A percentile compares a stretch with the other conserved stretches of the same genome.
Evolutionary conservation across 1,140 invertebrate species (phyloP).

Genomic region (Drosophila sechellia): DNA sequence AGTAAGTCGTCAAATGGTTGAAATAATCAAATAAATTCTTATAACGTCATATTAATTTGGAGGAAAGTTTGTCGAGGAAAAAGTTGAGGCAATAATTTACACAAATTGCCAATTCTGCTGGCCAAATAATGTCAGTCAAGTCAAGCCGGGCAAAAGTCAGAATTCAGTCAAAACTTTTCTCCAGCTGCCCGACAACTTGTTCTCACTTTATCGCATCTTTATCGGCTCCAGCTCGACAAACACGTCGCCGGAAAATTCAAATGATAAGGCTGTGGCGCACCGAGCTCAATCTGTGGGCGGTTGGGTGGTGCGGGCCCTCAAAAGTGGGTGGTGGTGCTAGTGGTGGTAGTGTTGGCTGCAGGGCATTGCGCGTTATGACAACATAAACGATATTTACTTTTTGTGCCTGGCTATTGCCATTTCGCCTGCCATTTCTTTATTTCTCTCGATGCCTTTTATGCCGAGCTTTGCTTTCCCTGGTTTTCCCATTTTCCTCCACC

Average conservation of each 20-base stretch:
- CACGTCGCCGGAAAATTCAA: constrained; percentile 74
- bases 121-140: constrained; percentile 68
- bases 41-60: constrained; percentile 62
- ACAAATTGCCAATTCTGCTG: constrained; percentile 76
- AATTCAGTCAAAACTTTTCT: constrained; percentile 77
- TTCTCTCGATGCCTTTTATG: constrained; percentile 54
- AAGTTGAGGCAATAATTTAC: constrained; percentile 82
- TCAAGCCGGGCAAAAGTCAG: constrained; percentile 61
- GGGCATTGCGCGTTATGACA: constrained; percentile 80
- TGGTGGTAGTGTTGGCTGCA: constrained; percentile 27
- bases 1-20: constrained; percentile 31
- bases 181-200: constrained; percentile 60
- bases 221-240: constrained; percentile 72
- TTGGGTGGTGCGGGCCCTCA: constrained; percentile 10
- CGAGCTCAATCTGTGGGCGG: constrained; percentile 19
- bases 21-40: constrained; percentile 68
- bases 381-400: constrained; percentile 83
- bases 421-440: constrained; percentile 48
- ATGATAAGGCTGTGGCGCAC: constrained; percentile 64
- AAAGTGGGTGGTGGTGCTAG: constrained; percentile 2
- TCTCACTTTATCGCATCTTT: constrained; percentile 82
- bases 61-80: constrained; percentile 43
- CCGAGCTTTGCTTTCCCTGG: constrained; percentile 29
- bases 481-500: constrained; percentile 39
- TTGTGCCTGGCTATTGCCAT: constrained; percentile 53